A percentile compares a stretch with the other conserved stretches of the same genome.
phyloP scores from a whole-genome alignment of 2,113 vertebrate genomes.

The Cryptotis parvus region DNA sequence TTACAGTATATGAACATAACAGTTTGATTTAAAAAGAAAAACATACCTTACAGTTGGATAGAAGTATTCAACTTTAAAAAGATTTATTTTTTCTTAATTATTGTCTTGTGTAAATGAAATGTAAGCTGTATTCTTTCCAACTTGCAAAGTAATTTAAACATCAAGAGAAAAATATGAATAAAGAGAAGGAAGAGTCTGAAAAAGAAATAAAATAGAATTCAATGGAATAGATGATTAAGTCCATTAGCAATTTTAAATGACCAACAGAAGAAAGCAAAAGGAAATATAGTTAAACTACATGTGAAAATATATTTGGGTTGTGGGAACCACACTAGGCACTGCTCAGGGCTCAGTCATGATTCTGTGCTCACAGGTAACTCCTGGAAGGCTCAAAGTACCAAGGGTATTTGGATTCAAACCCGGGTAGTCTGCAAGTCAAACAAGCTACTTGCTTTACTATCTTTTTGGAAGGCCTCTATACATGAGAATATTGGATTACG shows the following conservation, averaged over 20 bases:
- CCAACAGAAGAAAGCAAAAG: neutral
- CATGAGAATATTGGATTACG: neutral
- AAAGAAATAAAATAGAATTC: conserved; percentile 58
- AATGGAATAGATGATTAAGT: conserved; percentile 1
- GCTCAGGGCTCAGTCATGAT: no score
- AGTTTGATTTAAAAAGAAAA: conserved; percentile 35
- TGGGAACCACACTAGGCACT: no score
- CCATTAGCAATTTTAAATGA: neutral
- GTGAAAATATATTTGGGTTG: neutral
- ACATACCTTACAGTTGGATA: conserved; percentile 72
- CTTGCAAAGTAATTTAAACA: conserved; percentile 55
- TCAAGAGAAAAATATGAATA: conserved; percentile 50
- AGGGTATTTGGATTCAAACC: no score
- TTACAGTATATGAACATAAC: neutral
- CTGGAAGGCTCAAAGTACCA: no score
- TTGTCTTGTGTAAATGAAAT: conserved; percentile 52
- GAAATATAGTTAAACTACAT: neutral
- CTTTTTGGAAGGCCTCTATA: no score
- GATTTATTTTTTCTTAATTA: conserved; percentile 63
- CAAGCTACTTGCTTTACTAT: no score
- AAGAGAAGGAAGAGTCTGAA: conserved; percentile 62
- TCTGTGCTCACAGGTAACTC: no score
- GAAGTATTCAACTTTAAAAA: conserved; percentile 60
- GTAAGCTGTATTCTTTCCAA: conserved; percentile 62
- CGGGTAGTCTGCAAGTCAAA: no score